phyloP scores from a whole-genome alignment of 2,888 invertebrate species.

The Sinelater perroti region DNA sequence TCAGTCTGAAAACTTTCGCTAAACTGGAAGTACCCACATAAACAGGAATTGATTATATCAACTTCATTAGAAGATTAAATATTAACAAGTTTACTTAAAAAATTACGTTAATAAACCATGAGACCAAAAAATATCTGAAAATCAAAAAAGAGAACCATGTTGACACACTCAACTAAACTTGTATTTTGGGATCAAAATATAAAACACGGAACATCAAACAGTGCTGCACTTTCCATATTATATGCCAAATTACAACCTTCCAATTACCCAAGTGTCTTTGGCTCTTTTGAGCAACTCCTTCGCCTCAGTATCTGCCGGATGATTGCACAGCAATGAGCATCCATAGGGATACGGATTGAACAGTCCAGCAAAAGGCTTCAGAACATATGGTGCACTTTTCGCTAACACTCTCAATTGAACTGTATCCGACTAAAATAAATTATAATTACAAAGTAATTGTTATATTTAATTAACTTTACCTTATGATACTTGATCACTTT shows the following conservation, averaged over 20 bases:
- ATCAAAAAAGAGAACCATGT: too few species aligned
- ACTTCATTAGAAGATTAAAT: too few species aligned
- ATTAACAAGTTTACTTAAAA: too few species aligned
- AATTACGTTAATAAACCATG: too few species aligned
- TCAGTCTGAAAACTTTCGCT: too few species aligned
- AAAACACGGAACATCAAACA: too few species aligned
- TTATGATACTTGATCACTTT: conserved; percentile 51
- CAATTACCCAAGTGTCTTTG: conserved; percentile 73
- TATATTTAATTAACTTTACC: conserved; percentile 17
- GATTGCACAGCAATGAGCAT: conserved; percentile 86
- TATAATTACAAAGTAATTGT: not conserved
- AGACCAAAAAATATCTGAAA: too few species aligned
- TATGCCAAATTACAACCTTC: conserved; percentile 16
- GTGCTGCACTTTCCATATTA: too few species aligned
- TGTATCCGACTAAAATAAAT: conserved; percentile 50
- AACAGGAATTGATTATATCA: too few species aligned
- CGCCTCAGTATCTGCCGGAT: conserved; percentile 79
- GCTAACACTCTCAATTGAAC: conserved; percentile 68
- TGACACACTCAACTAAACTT: too few species aligned
- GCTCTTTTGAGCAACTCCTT: conserved; percentile 76
- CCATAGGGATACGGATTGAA: conserved; percentile 83
- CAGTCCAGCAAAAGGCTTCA: conserved; percentile 81
- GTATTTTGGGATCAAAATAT: too few species aligned
- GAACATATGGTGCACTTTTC: conserved; percentile 75
- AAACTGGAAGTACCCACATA: too few species aligned